Base-by-base conservation (phyloP, 2,888 invertebrate species). In the Shargacucullia verbasci region DNA sequence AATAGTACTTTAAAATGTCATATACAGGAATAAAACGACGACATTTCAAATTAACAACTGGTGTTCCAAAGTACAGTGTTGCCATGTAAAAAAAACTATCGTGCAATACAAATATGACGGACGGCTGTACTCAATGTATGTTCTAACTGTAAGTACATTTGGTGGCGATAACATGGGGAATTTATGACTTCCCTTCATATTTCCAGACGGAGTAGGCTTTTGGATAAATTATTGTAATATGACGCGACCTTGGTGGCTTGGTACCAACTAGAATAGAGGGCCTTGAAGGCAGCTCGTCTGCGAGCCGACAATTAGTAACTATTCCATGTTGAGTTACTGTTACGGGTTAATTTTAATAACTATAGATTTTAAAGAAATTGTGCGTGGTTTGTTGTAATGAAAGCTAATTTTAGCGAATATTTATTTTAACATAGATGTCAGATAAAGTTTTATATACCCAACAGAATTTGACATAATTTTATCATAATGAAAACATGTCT, bases 191-290 rank as follows among this genome's bases (percentile, higher is more conserved):
- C 55, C 62, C 63, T 60, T 75, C 68, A 52, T 31, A 41, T 35
- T 70, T 40, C 52, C 56, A 67, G 71, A 53, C 59, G 41, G 20
- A 67, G 62, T 67, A 70, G 65, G 58, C 64, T 68, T 67, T 70
- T 49, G 37, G 62, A 35, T 69, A 71, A 78, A 48, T 71, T 71
- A 78, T 66, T 59, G 60, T 64, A 46, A 66, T 62, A 46, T 58
- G 60, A 52, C 41, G 39, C 41, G 68, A 50, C 80, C 78, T 77
- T 79, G 58, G 70, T 59, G 67, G 47, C 60, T 29, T 77, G 78
- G 78, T 77, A 78, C 79, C 66, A 65, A 44, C 61, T 53, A 57
- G 62, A 74, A 74, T 71, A 71, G 58, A 68, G 37, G 38, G 13
- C 70, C 76, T 65, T 76, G 76, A 67, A 40, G 44, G 25, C 38